phyloP scores from a whole-genome alignment of 2,797 vertebrate species.

The Hemibagrus guttatus region DNA sequence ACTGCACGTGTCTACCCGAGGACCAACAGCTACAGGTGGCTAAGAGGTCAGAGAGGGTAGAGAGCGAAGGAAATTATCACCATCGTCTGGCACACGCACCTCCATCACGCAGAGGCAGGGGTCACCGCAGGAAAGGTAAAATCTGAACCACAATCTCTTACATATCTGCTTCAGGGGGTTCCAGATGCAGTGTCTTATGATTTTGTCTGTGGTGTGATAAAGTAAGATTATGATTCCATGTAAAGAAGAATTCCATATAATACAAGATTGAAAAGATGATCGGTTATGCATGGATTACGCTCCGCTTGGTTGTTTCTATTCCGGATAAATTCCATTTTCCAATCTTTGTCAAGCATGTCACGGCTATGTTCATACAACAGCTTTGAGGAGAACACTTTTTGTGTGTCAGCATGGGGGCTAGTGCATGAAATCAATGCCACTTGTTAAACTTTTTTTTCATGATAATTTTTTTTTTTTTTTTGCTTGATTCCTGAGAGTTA shows the following conservation, averaged over 20 bases:
- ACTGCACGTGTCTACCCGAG: constrained; percentile 64
- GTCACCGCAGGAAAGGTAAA: constrained; percentile 80
- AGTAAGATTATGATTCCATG: background rate
- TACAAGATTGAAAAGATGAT: constrained; percentile 34
- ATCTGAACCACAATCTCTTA: background rate
- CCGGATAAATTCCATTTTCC: constrained; percentile 22
- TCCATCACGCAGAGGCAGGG: constrained; percentile 61
- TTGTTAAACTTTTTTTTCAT: constrained; percentile 39
- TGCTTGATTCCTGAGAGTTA: background rate
- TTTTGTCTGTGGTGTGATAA: background rate
- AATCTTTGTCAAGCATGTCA: constrained; percentile 12
- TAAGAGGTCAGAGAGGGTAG: constrained; percentile 59
- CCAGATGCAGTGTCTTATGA: background rate
- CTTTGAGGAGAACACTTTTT: constrained; percentile 2
- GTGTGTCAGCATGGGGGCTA: constrained; percentile 35
- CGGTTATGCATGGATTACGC: constrained; percentile 32
- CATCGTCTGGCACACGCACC: constrained; percentile 64
- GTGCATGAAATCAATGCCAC: constrained; percentile 51
- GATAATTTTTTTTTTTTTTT: constrained; percentile 5
- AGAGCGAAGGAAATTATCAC: constrained; percentile 62
- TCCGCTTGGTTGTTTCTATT: constrained; percentile 8
- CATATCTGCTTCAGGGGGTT: background rate
- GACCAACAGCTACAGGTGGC: constrained; percentile 48
- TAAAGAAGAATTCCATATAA: background rate
- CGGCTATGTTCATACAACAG: constrained; percentile 1